A percentile compares a stretch with the other conserved stretches of the same genome.
Evolutionary conservation across 2,888 invertebrate genomes (phyloP).

Genomic region (Hoplodrina ambigua): DNA sequence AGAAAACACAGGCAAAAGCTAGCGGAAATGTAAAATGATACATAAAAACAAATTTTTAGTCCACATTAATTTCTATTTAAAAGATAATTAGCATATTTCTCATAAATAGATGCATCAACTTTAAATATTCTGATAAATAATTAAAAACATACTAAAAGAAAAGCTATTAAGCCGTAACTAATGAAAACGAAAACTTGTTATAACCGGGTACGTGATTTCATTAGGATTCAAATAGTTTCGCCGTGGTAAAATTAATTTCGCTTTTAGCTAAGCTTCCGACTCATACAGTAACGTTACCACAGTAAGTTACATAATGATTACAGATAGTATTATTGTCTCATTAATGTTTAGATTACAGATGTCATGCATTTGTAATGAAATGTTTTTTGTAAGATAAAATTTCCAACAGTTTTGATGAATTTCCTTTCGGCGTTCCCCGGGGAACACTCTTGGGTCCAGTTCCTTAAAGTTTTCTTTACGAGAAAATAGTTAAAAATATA

Average conservation of each 20-base stretch:
- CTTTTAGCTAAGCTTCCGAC: conserved; percentile 23
- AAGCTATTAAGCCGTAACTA: conserved; percentile 5
- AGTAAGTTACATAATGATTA: conserved; percentile 3
- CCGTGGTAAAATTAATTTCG: conserved; percentile 19
- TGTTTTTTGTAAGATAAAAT: fast-evolving
- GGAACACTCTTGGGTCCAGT: not conserved
- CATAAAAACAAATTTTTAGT: not conserved
- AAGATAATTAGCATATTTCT: not conserved
- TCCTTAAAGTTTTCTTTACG: too few relatives aligned
- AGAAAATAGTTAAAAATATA: not conserved
- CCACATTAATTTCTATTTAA: not conserved
- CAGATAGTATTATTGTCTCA: not conserved
- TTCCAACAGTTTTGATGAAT: not conserved
- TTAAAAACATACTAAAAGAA: not conserved
- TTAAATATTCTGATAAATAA: not conserved
- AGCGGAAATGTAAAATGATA: not conserved
- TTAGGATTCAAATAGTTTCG: conserved; percentile 18
- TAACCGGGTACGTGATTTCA: conserved; percentile 32
- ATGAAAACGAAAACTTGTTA: conserved; percentile 19
- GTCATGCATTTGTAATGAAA: not conserved
- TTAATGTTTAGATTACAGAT: not conserved
- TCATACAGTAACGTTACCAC: not conserved
- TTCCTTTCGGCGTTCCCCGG: not conserved
- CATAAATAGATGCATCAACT: not conserved
- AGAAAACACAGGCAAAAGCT: too few relatives aligned